Conservation (phyloP, 2,888 invertebrate species). For the Conomelus anceps region DNA sequence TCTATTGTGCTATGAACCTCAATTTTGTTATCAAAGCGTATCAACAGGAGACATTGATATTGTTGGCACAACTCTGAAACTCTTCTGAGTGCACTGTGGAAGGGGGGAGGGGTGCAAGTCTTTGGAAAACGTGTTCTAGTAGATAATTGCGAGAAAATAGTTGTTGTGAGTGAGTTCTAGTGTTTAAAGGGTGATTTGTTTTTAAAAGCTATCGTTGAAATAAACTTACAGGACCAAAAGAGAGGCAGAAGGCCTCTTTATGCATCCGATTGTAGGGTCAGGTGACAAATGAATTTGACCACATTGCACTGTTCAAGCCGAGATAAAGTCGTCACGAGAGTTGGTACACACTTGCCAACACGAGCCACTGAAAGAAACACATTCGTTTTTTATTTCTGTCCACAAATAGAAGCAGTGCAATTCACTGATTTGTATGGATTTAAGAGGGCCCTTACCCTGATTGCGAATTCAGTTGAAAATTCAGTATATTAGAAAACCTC, state of each 20-base stretch:
- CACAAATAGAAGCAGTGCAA: neutral
- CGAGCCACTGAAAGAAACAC: neutral
- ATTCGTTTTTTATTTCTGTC: neutral
- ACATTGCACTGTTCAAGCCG: neutral
- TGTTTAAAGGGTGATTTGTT: neutral
- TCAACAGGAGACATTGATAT: neutral
- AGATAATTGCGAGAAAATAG: neutral
- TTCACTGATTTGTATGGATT: neutral
- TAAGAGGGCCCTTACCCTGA: neutral
- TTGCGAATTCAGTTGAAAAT: neutral
- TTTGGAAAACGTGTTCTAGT: neutral
- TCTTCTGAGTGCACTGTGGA: neutral
- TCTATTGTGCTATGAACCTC: no score
- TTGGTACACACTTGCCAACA: neutral
- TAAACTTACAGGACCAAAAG: neutral
- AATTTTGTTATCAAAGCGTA: no score
- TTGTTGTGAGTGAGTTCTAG: neutral
- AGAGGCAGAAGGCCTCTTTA: neutral
- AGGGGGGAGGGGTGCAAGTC: neutral
- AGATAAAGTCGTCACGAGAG: neutral
- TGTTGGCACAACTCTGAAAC: neutral
- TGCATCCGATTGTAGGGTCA: neutral
- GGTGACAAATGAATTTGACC: neutral
- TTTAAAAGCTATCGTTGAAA: neutral
- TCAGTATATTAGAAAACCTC: no score